Percentiles rank a stretch among this genome's conserved stretches.
phyloP scores from a whole-genome alignment of 2,113 vertebrate genomes.

The Macrotis lagotis region DNA sequence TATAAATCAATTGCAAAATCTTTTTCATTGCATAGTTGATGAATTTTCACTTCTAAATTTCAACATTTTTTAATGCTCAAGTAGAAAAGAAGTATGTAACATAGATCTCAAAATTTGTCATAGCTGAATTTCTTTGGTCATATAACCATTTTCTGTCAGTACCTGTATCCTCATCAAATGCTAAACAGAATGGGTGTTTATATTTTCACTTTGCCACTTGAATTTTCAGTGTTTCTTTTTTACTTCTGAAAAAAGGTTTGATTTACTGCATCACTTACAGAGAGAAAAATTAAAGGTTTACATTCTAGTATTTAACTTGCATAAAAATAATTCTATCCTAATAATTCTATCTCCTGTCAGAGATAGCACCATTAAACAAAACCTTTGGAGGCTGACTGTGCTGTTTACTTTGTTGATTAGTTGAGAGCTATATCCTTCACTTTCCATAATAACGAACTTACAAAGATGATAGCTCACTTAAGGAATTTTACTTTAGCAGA shows the following conservation, averaged over 20 bases:
- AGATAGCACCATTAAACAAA: constrained; percentile 21
- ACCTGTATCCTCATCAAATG: constrained; percentile 24
- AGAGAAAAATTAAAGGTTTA: constrained; percentile 53
- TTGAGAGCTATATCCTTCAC: constrained; percentile 20
- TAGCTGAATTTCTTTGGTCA: constrained; percentile 31
- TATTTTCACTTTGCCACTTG: constrained; percentile 36
- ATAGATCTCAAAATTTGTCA: neutral
- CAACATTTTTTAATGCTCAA: neutral
- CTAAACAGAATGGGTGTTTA: constrained; percentile 40
- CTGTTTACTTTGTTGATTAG: constrained; percentile 36
- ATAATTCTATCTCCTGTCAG: constrained; percentile 31
- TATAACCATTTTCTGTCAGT: constrained; percentile 19
- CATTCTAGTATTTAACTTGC: constrained; percentile 44
- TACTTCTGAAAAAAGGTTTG: constrained; percentile 26
- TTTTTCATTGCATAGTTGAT: neutral
- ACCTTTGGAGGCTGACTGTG: neutral
- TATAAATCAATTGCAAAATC: neutral
- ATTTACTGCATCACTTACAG: constrained; percentile 29
- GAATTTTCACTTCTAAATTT: neutral
- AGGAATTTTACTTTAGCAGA: constrained; percentile 1
- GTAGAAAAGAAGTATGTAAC: neutral
- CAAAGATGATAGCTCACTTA: neutral
- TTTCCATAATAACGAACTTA: constrained; percentile 17
- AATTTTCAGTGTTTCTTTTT: constrained; percentile 30
- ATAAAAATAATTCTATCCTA: constrained; percentile 7